Conservation (phyloP, 2,113 vertebrate species). For the Holacanthus passer region DNA sequence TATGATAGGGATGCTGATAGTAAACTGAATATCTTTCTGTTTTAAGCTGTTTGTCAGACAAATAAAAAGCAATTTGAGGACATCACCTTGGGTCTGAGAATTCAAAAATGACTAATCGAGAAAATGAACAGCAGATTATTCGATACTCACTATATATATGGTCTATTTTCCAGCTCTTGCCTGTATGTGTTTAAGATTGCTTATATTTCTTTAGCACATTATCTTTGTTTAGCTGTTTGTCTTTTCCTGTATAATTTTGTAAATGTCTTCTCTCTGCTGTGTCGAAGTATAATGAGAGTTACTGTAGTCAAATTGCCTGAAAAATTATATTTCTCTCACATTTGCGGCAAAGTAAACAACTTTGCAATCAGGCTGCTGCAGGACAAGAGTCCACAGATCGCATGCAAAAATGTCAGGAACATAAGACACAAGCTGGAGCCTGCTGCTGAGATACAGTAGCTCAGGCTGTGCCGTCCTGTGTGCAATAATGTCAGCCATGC, state of each 20-base stretch:
- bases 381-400: constrained; percentile 16
- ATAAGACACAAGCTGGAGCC: constrained; percentile 32
- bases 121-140: not conserved
- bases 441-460: constrained; percentile 43
- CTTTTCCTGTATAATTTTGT: not conserved
- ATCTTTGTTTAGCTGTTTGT: not conserved
- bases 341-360: not conserved
- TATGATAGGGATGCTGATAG: no score
- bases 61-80: not conserved
- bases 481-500: constrained; percentile 48
- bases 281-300: not conserved
- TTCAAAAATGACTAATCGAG: not conserved
- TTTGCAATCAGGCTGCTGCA: not conserved
- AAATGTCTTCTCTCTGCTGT: not conserved
- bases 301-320: not conserved
- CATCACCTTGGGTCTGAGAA: not conserved
- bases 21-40: no score
- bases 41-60: no score
- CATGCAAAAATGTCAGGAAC: constrained; percentile 21
- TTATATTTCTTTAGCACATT: not conserved
- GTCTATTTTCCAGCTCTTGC: not conserved
- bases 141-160: not conserved
- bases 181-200: not conserved
- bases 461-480: constrained; percentile 44
- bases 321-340: not conserved